Evolutionary conservation across 2,113 vertebrate genomes (phyloP), one percentile per base, ranked within the genome.

Genomic region (Chaetorhynchus papuensis): DNA sequence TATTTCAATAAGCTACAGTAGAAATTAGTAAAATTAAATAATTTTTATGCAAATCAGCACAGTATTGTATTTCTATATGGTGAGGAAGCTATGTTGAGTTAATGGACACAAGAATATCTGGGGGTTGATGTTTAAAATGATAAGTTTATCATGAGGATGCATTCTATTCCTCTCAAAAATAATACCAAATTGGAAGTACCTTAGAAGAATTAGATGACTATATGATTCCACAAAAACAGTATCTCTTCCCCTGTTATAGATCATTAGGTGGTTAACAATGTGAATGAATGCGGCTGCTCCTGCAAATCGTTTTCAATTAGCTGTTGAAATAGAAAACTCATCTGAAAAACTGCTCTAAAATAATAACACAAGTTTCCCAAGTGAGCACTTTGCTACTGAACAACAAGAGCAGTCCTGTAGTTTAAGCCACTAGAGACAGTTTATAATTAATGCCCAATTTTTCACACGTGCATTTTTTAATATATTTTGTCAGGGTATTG

Each of bases 291-390:
- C 57, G 71, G 66, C 33, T 86, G 76, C 37, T 88, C 52, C 76
- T 77, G 37, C 42, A 93, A 94, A 92, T 83, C 8, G 13, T 90
- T 93, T 90, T 88, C 92, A 90, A 77, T 92, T 86, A 96, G 70
- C 44, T 83, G 70, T 45, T 90, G 69, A 93, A 90, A 89, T 8
- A 85, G 80, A 89, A 94, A 97, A 85, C 33, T 83, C 47, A 75
- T 56, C 56, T 81, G 77, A 94, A 69, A 84, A 94, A 87, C 65
- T 50, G 56, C 53, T 74, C 63, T 77, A 61, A 89, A 96, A 94
- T 81, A 39, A 14, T 85, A 93, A 37, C 50, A 31, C 65, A 82
- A 49, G 66, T 87, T 95, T 72, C 94, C 91, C 71, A 78, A 60
- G 69, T 44, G 77, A 87, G 65, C 64, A 71, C 50, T 87, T 87